Evolutionary conservation across 1,140 invertebrate species (phyloP).

Genomic region (Halotydeus destructor): DNA sequence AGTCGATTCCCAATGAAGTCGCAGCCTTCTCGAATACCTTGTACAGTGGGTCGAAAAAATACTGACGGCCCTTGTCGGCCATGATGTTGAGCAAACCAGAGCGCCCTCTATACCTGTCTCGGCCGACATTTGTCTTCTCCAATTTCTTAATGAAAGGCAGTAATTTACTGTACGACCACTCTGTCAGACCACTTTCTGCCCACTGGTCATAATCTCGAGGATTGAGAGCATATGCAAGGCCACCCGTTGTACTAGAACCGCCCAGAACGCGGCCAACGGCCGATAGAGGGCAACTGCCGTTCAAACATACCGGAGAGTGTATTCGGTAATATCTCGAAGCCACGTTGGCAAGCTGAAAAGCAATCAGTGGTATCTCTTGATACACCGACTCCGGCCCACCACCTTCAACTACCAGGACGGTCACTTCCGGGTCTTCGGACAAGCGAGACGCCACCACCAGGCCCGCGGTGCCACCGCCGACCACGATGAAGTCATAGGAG

Average conservation of each 20-base stretch:
- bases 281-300: conserved; percentile 33
- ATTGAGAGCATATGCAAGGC: conserved; percentile 85
- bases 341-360: no score
- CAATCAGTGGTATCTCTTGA: background rate
- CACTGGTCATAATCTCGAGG: conserved; percentile 74
- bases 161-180: conserved; percentile 37
- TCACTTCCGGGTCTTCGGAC: background rate
- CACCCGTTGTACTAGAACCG: conserved; percentile 78
- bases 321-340: no score
- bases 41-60: no score
- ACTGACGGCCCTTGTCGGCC: no score
- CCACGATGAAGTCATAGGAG: background rate
- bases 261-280: conserved; percentile 22
- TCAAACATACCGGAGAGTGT: conserved; percentile 38
- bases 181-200: conserved; percentile 52
- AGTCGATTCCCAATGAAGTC: no score
- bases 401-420: background rate
- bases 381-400: background rate
- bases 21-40: no score
- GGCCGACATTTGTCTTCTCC: no score
- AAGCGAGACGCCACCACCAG: background rate
- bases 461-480: background rate
- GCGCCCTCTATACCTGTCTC: no score
- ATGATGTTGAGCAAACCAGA: no score
- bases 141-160: conserved; percentile 34